These are phyloP conservation scores for Agrochola lota DNA, from an alignment of 2,888 invertebrate genomes.

Conservation along the genomic window DNA sequence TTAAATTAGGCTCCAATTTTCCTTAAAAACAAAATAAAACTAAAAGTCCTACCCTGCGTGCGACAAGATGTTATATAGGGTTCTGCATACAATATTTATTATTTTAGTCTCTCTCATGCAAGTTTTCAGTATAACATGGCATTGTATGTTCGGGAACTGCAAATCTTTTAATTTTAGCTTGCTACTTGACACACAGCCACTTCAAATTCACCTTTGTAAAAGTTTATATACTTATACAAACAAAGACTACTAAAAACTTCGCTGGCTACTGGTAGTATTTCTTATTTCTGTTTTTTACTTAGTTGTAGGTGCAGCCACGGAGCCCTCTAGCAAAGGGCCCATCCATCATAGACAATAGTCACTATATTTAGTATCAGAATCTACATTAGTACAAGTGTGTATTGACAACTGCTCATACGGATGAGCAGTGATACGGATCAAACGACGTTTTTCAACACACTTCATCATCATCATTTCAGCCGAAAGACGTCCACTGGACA, in stretches of 20 bases:
- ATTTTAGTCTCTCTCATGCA: background rate
- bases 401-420: too few species aligned
- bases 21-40: conserved; percentile 53
- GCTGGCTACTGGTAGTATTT: background rate
- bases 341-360: background rate
- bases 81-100: conserved; percentile 15
- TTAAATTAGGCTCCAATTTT: conserved; percentile 66
- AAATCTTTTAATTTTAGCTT: background rate
- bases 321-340: background rate
- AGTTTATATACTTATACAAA: too few species aligned
- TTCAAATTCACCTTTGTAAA: background rate
- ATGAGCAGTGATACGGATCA: background rate
- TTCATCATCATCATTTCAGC: too few species aligned
- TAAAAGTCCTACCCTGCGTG: conserved; percentile 32
- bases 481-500: too few species aligned
- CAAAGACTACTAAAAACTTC: background rate
- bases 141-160: background rate
- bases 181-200: background rate
- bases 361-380: background rate
- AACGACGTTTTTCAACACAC: background rate
- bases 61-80: conserved; percentile 18
- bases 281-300: background rate
- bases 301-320: background rate
- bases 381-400: background rate
- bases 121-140: background rate